These are phyloP conservation scores for Ypsolopha scabrella DNA, from an alignment of 2,888 invertebrate species.

Conservation along the genomic window DNA sequence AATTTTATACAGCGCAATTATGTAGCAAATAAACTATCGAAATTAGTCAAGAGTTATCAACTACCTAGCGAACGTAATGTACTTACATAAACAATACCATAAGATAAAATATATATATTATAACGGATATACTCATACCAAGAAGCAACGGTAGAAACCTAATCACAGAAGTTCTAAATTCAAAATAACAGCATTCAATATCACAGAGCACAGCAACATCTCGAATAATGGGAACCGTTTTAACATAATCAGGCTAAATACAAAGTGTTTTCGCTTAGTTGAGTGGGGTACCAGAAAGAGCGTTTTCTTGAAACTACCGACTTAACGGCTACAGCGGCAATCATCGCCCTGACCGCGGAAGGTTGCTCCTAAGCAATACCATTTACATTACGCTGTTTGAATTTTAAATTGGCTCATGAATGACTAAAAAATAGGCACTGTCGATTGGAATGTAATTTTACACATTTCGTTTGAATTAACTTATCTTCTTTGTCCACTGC, in stretches of 20 bases:
- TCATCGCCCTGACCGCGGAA: conserved; percentile 16
- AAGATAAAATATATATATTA: too few relatives aligned
- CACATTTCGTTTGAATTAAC: too few relatives aligned
- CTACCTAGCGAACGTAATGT: too few relatives aligned
- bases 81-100: too few relatives aligned
- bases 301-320: conserved; percentile 33
- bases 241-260: conserved; percentile 32
- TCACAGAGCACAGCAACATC: conserved; percentile 13
- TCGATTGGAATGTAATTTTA: too few relatives aligned
- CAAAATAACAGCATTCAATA: conserved; percentile 22
- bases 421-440: too few relatives aligned
- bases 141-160: conserved; percentile 4
- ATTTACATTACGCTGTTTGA: conserved; percentile 7
- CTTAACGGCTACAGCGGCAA: conserved; percentile 36
- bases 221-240: conserved; percentile 21
- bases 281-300: conserved; percentile 19
- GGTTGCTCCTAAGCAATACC: not conserved
- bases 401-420: too few relatives aligned
- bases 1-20: too few relatives aligned
- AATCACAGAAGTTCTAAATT: conserved; percentile 6
- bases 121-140: not conserved
- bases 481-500: too few relatives aligned
- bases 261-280: conserved; percentile 22
- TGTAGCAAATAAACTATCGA: too few relatives aligned
- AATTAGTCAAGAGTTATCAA: too few relatives aligned